phyloP scores from a whole-genome alignment of 2,113 vertebrate genomes.

The Salvelinus sp. region DNA sequence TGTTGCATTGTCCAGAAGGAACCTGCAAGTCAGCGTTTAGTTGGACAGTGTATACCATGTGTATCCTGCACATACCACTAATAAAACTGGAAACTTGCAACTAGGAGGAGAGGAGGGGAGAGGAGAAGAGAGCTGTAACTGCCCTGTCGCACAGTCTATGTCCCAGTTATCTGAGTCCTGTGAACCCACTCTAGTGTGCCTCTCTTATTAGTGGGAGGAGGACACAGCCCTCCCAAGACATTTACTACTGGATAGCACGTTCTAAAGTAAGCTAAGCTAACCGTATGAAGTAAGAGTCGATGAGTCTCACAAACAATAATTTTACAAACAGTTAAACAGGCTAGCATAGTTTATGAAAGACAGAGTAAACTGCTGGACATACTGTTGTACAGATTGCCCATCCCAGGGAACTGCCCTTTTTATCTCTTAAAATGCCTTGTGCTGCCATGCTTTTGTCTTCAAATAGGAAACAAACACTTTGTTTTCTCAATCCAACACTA shows the following conservation, averaged over 20 bases:
- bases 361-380: constrained; percentile 10
- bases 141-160: constrained; percentile 50
- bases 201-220: constrained; percentile 53
- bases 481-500: constrained; percentile 15
- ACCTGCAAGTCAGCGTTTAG: too few species aligned
- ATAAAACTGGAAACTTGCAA: too few species aligned
- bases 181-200: constrained; percentile 67
- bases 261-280: constrained; percentile 61
- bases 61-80: too few species aligned
- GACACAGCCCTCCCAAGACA: constrained; percentile 45
- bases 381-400: constrained; percentile 19
- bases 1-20: too few species aligned
- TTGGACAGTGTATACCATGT: too few species aligned
- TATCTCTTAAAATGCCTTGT: constrained; percentile 25
- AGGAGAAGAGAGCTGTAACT: constrained; percentile 59
- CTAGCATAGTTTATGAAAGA: constrained; percentile 11
- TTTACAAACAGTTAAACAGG: constrained; percentile 26
- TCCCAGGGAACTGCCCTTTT: constrained; percentile 18
- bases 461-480: constrained; percentile 11
- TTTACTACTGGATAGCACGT: constrained; percentile 51
- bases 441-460: constrained; percentile 11
- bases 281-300: constrained; percentile 42
- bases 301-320: not conserved
- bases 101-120: too few species aligned
- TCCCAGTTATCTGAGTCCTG: constrained; percentile 66